Conservation (phyloP, 2,888 invertebrate genomes). For the Stenurella melanura region DNA sequence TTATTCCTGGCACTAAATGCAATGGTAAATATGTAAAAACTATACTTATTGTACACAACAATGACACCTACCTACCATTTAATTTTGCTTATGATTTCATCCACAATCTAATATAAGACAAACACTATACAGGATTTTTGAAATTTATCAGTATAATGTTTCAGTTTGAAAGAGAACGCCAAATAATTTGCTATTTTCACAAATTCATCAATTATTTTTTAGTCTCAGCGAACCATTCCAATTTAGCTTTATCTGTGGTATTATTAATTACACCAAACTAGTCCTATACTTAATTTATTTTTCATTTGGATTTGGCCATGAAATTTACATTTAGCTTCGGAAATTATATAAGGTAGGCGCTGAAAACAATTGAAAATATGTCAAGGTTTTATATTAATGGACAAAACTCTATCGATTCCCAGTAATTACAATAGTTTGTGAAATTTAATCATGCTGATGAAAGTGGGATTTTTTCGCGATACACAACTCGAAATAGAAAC, state of each 20-base stretch:
- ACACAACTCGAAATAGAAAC: background rate
- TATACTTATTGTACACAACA: too few relatives aligned
- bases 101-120: too few relatives aligned
- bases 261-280: background rate
- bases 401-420: slow-evolving; percentile 32
- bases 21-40: too few relatives aligned
- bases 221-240: background rate
- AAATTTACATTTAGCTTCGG: slow-evolving; percentile 32
- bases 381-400: slow-evolving; percentile 31
- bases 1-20: too few relatives aligned
- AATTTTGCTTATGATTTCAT: too few relatives aligned
- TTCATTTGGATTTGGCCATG: slow-evolving; percentile 27
- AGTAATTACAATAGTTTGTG: slow-evolving; percentile 3
- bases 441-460: slow-evolving; percentile 9
- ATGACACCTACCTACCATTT: too few relatives aligned
- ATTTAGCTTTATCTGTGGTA: background rate
- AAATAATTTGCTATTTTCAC: too few relatives aligned
- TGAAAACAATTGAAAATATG: slow-evolving; percentile 38
- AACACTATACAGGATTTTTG: too few relatives aligned
- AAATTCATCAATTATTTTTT: background rate
- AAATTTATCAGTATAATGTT: too few relatives aligned
- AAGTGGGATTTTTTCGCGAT: background rate
- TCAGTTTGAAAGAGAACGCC: too few relatives aligned
- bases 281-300: slow-evolving; percentile 7
- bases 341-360: slow-evolving; percentile 31